Evolutionary conservation across 2,888 invertebrate species (phyloP).

Genomic region (Lymantria monacha): DNA sequence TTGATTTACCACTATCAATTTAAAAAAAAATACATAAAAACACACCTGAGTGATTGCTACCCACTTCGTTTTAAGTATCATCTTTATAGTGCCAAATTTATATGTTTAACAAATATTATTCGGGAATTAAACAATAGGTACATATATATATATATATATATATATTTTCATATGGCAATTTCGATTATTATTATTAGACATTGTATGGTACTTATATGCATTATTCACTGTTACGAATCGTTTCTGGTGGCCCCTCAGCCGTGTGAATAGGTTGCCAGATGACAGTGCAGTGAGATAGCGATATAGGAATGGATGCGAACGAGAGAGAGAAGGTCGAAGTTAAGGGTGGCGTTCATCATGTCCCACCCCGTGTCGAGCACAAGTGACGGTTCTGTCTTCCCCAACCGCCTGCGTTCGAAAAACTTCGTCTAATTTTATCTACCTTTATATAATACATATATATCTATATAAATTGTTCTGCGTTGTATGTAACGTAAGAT

Average conservation of each 20-base stretch:
- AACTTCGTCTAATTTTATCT: conserved; percentile 60
- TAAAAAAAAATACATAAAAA: conserved; percentile 68
- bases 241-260: conserved; percentile 66
- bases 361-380: conserved; percentile 76
- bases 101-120: conserved; percentile 34
- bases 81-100: conserved; percentile 57
- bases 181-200: conserved; percentile 64
- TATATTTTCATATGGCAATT: conserved; percentile 28
- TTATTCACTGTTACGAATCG: conserved; percentile 79
- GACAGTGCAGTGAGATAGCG: conserved; percentile 52
- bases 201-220: conserved; percentile 60
- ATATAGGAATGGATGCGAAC: conserved; percentile 33
- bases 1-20: conserved; percentile 76
- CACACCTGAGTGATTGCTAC: conserved; percentile 63
- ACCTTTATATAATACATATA: conserved; percentile 18
- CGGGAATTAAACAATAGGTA: conserved; percentile 14
- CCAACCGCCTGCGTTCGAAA: conserved; percentile 66
- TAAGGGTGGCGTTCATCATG: conserved; percentile 73
- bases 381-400: conserved; percentile 74
- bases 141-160: background rate
- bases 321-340: conserved; percentile 48
- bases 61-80: conserved; percentile 51
- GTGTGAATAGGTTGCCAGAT: conserved; percentile 72
- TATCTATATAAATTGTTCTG: conserved; percentile 26
- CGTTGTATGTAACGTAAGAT: conserved; percentile 24